Evolutionary conservation across 2,113 vertebrate species (phyloP), one percentile per base, ranked within the genome.

Genomic region (Suricata suricatta): DNA sequence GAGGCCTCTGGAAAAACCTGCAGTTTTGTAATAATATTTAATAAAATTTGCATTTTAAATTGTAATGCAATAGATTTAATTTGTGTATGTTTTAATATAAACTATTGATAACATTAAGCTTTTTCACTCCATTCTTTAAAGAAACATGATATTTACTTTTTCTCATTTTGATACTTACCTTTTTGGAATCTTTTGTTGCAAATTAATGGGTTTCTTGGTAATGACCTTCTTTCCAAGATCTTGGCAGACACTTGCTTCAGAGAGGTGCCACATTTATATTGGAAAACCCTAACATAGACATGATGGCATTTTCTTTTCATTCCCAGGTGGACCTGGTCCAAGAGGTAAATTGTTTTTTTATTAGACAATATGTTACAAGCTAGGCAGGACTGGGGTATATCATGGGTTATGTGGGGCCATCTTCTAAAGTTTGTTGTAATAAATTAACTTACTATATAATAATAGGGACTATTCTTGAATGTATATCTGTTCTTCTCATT

Each of bases 401-500:
- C 57, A 23, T 52, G 19, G 76, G 21, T 52, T 38, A 66, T 5
- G 1, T 91, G 44, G 15, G 71, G 7, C 23, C 17, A 7, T 91
- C 27, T 54, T 92, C 4, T 57, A 38, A 96, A 96, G 69, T n/a
- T 68, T 72, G 31, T 71, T 88, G 21, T 54, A 69, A 14, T 79
- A 92, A 66, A 89, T 47, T 72, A 79, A 77, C 17, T 44, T 74
- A 27, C n/a, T 66, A 1, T 66, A 0, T 76, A 47, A 71, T 79
- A 63, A 60, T 60, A 66, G 31, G 38, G 21, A 41, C 44, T 66
- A 69, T 95, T 96, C 66, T 85, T 88, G 44, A 50, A 31, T 60
- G 44, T 84, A 2, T 85, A 57, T 31, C 90, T 95, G 19, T 74
- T 97, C 38, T 74, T 97, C 38, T 95, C 81, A 74, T n/a, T 23